Percentiles rank a stretch among this genome's conserved stretches.
These are phyloP conservation scores for Polydrusus pterygomalis DNA, from an alignment of 2,888 invertebrate species.

Conservation along the genomic window DNA sequence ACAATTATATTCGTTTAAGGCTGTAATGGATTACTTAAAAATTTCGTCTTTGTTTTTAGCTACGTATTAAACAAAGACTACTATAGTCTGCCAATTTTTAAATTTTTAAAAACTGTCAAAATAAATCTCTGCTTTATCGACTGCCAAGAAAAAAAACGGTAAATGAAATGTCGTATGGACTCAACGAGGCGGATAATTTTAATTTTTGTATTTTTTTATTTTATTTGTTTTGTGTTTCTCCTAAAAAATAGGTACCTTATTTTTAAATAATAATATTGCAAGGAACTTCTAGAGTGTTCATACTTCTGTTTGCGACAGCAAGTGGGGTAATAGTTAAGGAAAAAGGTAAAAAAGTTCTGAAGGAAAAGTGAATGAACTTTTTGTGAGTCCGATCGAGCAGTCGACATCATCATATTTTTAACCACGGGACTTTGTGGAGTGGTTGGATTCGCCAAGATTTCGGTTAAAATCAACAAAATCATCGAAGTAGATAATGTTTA, in stretches of 20 bases:
- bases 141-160: conserved; percentile 48
- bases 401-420: conserved; percentile 70
- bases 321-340: conserved; percentile 32
- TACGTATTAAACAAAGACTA: neutral
- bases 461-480: conserved; percentile 61
- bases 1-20: too few relatives aligned
- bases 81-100: neutral
- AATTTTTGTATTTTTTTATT: conserved; percentile 52
- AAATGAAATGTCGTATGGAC: conserved; percentile 54
- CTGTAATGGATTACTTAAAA: too few relatives aligned
- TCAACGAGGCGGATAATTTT: conserved; percentile 54
- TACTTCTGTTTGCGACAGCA: neutral
- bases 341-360: conserved; percentile 55
- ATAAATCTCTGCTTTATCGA: conserved; percentile 43
- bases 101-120: neutral
- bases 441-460: conserved; percentile 57
- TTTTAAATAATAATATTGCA: neutral
- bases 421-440: conserved; percentile 64
- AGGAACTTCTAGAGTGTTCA: conserved; percentile 4
- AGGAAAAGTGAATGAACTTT: conserved; percentile 67
- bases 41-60: neutral
- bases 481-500: conserved; percentile 56
- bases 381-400: conserved; percentile 67
- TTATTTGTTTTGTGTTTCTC: conserved; percentile 42
- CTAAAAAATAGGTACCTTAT: conserved; percentile 6